Evolutionary conservation across 2,888 invertebrate genomes (phyloP), one percentile per base, ranked within the genome.

Genomic region (Rhopalosiphum nymphaeae): DNA sequence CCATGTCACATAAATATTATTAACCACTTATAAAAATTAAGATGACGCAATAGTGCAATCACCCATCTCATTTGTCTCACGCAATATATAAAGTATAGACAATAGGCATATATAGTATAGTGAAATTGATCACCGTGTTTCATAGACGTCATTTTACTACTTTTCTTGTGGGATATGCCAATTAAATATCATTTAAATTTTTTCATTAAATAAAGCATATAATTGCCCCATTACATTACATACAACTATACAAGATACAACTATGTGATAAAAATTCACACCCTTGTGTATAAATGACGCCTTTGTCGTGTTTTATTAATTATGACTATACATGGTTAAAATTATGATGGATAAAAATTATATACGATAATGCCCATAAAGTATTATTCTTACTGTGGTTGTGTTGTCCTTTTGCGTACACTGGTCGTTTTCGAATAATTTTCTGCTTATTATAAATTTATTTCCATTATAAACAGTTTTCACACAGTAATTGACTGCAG

Each of bases 381-480:
- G 85, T 42, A 87, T 42, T 57, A 57, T 67, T n/a, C 67, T 90
- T 67, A 90, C 90, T 36, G 3, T 67, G 10, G 21, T 46, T 46
- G 49, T 49, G 49, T 49, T 46, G 9, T 91, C 56, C 10, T 29
- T 49, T 29, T 61, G 46, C 2, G 44, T 21, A 57, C 26, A 42
- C 57, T 42, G 93, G 13, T 93, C 85, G 42, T 94, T 94, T 29
- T 94, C 94, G 9, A 94, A 94, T 29, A 94, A 86, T 67, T 91
- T 94, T 91, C 36, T 94, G 49, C 94, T 94, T 36, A 94, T 85
- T 49, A 94, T 11, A 86, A 94, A 94, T 29, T 86, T 94, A 61
- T 90, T 91, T 25, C 61, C 86, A 53, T 42, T 25, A n/a, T 94
- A 86, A 49, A 86, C 26, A 85, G 29, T 61, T 67, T 94, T 94